Percentiles rank a stretch among this genome's conserved stretches.
These are phyloP conservation scores for Heloderma charlesbogerti DNA, from an alignment of 2,113 vertebrate species.

Conservation along the genomic window DNA sequence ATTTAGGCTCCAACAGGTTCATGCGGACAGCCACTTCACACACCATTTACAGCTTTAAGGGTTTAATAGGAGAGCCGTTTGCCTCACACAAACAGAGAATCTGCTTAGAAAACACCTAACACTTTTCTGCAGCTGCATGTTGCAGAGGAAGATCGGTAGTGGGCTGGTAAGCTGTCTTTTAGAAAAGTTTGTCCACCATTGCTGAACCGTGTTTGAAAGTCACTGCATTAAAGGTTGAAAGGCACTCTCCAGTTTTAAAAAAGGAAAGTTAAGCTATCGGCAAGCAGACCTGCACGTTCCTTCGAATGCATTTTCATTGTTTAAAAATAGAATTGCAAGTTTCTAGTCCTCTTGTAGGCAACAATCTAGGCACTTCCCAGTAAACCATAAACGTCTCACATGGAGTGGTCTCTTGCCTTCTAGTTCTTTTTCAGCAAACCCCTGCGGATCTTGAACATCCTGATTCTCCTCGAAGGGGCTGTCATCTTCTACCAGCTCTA, in stretches of 20 bases:
- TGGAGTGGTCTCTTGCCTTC: not conserved
- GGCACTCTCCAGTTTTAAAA: not conserved
- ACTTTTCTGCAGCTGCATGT: not conserved
- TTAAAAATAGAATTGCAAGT: not conserved
- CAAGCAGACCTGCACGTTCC: not conserved
- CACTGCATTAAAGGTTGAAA: not conserved
- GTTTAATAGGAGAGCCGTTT: not conserved
- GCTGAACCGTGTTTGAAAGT: too few species aligned
- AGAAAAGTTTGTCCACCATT: too few species aligned
- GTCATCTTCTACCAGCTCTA: conserved; percentile 99
- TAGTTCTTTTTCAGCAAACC: conserved; percentile 99
- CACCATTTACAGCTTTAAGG: not conserved
- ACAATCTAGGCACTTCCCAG: rapidly evolving
- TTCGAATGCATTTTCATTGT: not conserved
- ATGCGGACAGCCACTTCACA: not conserved
- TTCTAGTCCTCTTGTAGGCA: not conserved
- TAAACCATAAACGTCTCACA: rapidly evolving
- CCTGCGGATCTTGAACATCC: conserved; percentile 95
- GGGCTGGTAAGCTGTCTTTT: not conserved
- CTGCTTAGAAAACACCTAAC: too few species aligned
- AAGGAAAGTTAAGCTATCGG: too few species aligned
- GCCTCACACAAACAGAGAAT: not conserved
- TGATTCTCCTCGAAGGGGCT: conserved; percentile 93
- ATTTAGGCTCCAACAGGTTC: not conserved
- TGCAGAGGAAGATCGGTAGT: not conserved